These are phyloP conservation scores for Aplodontia rufa DNA, from an alignment of 2,113 vertebrate species.

Conservation along the genomic window DNA sequence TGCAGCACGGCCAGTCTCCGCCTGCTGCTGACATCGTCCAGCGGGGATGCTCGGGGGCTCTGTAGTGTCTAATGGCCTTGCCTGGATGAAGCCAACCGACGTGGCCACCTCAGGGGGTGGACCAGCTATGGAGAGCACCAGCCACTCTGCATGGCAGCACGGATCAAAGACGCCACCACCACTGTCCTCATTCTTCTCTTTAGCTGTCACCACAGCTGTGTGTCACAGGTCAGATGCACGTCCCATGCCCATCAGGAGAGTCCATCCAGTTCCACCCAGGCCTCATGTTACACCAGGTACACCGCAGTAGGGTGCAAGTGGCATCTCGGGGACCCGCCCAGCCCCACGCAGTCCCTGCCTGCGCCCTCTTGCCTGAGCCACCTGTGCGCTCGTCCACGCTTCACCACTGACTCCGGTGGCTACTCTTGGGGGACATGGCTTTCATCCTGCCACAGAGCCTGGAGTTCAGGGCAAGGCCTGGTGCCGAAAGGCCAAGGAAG, in stretches of 20 bases:
- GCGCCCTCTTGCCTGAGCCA: accelerated
- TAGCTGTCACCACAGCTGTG: accelerated
- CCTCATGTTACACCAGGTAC: accelerated
- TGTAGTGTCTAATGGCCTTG: no score
- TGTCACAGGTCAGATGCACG: accelerated
- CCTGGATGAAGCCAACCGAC: accelerated
- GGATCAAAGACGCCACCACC: no score
- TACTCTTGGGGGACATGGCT: neutral
- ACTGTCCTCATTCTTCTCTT: accelerated
- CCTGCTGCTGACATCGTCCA: accelerated
- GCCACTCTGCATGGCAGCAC: accelerated
- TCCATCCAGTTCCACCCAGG: neutral
- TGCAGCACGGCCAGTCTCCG: neutral
- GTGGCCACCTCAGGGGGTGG: neutral
- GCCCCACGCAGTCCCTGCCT: no score
- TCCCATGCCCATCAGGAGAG: accelerated
- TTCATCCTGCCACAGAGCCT: neutral
- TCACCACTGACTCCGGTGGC: neutral
- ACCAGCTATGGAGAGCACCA: accelerated
- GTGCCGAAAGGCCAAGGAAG: neutral
- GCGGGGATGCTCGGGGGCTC: accelerated
- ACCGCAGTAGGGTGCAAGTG: neutral
- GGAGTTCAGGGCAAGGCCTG: neutral
- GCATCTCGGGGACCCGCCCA: no score
- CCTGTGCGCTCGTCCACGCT: accelerated